Base-by-base conservation (phyloP, 2,888 invertebrate genomes). In the Adela reaumurella region DNA sequence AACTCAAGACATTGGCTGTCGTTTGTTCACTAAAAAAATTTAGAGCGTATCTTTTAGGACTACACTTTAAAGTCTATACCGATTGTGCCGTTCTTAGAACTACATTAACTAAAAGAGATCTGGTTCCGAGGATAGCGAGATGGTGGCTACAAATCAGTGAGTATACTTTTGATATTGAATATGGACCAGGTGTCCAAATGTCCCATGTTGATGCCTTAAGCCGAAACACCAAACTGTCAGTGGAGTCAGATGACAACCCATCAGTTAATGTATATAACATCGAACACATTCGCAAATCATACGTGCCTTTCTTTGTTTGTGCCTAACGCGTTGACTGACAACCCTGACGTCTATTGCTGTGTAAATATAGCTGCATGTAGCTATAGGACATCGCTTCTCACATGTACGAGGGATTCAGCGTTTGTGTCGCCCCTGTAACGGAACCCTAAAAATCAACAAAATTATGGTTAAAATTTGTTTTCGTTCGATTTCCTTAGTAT, bases 1-100 rank as follows among this genome's bases (percentile, higher is more conserved):
- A 63, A 28, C 46, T 54, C 6, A 59, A 63, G 45, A 51, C 50
- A 14, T 48, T 63, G n/a, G 60, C 61, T 0, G 52, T 61, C 0
- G 53, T 61, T 1, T 57, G 52, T 45, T 51, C 54, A 1, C 35
- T 61, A 3, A 29, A 52, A 8, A 52, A 57, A 44, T 59, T 59
- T 46, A 52, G 56, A 17, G 52, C 51, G 6, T 62, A 60, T 43
- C 43, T 62, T 1, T 51, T 55, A 18, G 56, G 55, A 2, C 43
- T 49, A n/a, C 43, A 45, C 1, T 60, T 62, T 45, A 56, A 49
- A 14, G 54, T 62, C 0, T 46, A 57, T 2, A 61, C 62, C 2
- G 62, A 62, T 46, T 57, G 55, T 45, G 47, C 48, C 18, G 51
- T 53, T 2, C 45, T 55, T 3, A 52, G 47, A 29, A 51, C 50